Evolutionary conservation across 2,113 vertebrate genomes (phyloP).

Genomic region (Mesocricetus auratus): DNA sequence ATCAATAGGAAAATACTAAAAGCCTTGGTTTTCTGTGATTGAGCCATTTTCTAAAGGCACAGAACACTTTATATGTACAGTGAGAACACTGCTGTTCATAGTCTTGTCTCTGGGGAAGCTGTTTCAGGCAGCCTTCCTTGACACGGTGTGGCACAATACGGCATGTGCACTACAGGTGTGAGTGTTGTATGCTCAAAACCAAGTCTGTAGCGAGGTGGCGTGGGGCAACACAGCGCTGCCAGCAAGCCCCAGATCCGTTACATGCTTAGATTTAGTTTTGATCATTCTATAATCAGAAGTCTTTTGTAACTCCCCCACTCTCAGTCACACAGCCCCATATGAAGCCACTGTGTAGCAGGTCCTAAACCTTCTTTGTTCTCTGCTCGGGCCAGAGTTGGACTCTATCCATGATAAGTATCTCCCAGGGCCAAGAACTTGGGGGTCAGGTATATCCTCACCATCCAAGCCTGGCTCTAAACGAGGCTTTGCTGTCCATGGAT

Average conservation of each 20-base stretch:
- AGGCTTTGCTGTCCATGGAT: neutral
- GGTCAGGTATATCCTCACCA: neutral
- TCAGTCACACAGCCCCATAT: neutral
- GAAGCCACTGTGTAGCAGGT: neutral
- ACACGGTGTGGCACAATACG: neutral
- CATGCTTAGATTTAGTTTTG: neutral
- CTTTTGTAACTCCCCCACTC: neutral
- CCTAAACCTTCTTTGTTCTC: neutral
- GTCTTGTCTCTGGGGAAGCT: neutral
- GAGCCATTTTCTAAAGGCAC: neutral
- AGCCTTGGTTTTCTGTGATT: neutral
- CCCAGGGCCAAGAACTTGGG: conserved; percentile 20
- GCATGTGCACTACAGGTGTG: neutral
- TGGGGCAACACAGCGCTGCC: neutral
- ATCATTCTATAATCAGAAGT: neutral
- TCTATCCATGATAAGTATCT: conserved; percentile 2
- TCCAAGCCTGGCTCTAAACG: conserved; percentile 8
- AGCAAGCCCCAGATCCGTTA: neutral
- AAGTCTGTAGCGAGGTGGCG: neutral
- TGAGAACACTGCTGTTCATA: neutral
- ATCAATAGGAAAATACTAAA: neutral
- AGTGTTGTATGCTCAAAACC: neutral
- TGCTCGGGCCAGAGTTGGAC: neutral
- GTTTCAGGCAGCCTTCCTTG: neutral
- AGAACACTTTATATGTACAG: neutral